Evolutionary conservation across 2,113 vertebrate species (phyloP).

Genomic region (Porphyrio hochstetteri): DNA sequence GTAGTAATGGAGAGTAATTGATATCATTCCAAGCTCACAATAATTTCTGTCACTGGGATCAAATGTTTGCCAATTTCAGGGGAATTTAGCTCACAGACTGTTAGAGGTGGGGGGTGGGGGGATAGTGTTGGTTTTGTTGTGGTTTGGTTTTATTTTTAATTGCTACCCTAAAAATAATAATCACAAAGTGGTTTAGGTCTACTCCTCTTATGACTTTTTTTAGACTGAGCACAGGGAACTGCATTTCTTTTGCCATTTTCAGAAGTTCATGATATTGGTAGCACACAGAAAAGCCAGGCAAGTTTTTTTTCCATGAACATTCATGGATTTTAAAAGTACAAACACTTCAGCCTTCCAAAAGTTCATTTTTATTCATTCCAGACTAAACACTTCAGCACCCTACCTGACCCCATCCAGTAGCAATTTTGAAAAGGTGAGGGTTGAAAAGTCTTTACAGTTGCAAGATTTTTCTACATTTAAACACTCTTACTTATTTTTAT

Average conservation of each 20-base stretch:
- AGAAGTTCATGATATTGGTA: not conserved
- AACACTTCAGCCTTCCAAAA: not conserved
- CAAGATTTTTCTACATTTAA: not conserved
- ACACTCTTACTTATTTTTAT: not conserved
- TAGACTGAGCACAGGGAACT: not conserved
- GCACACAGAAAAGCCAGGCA: not conserved
- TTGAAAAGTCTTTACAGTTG: not conserved
- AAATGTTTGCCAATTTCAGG: constrained; percentile 11
- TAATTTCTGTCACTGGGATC: constrained; percentile 15
- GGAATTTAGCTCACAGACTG: not conserved
- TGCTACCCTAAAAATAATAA: not conserved
- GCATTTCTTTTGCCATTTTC: not conserved
- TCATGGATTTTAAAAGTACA: not conserved
- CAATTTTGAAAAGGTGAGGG: not conserved
- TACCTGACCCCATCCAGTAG: not conserved
- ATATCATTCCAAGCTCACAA: not conserved
- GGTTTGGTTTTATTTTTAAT: not conserved
- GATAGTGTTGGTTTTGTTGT: not conserved
- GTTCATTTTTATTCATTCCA: not conserved
- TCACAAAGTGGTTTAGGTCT: not conserved
- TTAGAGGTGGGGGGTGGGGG: too few species aligned
- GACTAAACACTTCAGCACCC: not conserved
- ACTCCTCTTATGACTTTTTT: not conserved
- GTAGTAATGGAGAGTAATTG: constrained; percentile 41
- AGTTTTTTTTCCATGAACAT: not conserved